Percentiles rank a stretch among this genome's conserved stretches.
Conservation (phyloP, 2,888 invertebrate species). For the Drosophila dives region DNA sequence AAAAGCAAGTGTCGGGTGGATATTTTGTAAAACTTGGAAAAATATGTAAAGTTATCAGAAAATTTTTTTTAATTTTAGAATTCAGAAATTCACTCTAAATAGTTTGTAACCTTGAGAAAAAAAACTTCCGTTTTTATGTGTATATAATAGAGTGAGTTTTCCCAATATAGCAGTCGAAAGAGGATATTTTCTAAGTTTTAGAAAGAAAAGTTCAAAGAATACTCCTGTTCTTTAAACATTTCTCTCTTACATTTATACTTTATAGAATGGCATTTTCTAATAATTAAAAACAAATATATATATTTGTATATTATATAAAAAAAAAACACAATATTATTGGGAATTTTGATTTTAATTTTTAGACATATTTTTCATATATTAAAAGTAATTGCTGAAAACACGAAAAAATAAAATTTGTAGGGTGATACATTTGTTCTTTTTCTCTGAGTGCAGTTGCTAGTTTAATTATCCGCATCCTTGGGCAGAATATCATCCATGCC, state of each 20-base stretch:
- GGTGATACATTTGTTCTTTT: background rate
- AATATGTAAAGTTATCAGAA: background rate
- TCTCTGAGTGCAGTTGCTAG: background rate
- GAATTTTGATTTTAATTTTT: background rate
- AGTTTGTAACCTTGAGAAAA: background rate
- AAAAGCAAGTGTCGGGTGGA: background rate
- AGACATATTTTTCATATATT: background rate
- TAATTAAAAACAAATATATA: background rate
- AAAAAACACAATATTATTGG: background rate
- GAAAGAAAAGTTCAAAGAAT: background rate
- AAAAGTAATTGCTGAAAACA: background rate
- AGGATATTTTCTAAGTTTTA: background rate
- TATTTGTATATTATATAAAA: background rate
- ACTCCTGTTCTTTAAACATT: too few species aligned
- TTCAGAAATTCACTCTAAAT: background rate
- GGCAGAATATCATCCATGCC: constrained; percentile 72
- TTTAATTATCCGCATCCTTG: constrained; percentile 17
- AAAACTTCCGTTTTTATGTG: background rate
- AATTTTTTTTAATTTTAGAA: background rate
- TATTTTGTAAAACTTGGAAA: background rate
- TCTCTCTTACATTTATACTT: background rate
- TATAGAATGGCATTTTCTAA: background rate
- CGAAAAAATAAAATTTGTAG: background rate
- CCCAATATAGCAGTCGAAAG: background rate
- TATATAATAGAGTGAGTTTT: background rate